phyloP scores from a whole-genome alignment of 2,797 vertebrate species.

The Parambassis ranga region DNA sequence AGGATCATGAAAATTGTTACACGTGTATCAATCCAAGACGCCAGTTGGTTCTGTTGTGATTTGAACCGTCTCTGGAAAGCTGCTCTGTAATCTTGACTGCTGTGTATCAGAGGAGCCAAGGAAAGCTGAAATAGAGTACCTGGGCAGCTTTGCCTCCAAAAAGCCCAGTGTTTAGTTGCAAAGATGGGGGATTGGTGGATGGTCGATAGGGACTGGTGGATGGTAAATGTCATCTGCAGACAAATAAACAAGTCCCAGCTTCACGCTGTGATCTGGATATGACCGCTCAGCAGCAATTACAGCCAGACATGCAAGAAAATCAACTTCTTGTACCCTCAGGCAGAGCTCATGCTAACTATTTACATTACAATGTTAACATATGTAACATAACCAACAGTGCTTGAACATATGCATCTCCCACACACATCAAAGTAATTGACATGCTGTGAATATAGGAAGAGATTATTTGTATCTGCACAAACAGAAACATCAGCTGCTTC shows the following conservation, averaged over 20 bases:
- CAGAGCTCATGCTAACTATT: background rate
- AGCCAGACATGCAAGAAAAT: background rate
- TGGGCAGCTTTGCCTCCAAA: background rate
- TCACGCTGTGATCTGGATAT: background rate
- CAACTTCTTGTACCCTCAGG: background rate
- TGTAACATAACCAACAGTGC: background rate
- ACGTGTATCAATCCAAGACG: too few relatives aligned
- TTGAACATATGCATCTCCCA: constrained; percentile 16
- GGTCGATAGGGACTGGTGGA: background rate
- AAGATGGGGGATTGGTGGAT: background rate
- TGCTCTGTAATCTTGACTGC: background rate
- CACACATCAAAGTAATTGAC: background rate
- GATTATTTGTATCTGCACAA: too few relatives aligned
- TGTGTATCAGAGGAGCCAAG: background rate
- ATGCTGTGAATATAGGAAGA: too few relatives aligned
- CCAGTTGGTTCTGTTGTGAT: background rate
- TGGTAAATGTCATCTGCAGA: constrained; percentile 15
- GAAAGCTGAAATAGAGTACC: background rate
- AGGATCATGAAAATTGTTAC: too few relatives aligned
- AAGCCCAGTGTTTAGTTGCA: background rate
- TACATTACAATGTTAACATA: background rate
- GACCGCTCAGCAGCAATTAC: background rate
- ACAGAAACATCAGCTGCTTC: too few relatives aligned
- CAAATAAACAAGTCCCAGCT: background rate
- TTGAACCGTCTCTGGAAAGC: background rate